Evolutionary conservation across 2,888 invertebrate genomes (phyloP).

Genomic region (Thalpophila matura): DNA sequence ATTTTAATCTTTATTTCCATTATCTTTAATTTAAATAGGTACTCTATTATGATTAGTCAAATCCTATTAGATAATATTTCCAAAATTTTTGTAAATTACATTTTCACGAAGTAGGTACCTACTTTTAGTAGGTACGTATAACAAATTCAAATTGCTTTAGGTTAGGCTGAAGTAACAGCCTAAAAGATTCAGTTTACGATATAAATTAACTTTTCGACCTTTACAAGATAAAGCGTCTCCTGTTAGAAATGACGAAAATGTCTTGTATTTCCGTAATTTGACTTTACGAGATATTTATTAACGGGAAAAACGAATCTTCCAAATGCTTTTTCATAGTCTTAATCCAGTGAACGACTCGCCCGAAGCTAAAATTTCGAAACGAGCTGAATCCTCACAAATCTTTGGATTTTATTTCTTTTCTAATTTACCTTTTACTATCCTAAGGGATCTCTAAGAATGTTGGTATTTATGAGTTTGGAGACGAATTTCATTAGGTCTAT

Average conservation of each 20-base stretch:
- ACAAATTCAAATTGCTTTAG: not conserved
- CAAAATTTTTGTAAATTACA: not conserved
- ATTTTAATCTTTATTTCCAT: not conserved
- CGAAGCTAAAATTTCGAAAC: constrained; percentile 31
- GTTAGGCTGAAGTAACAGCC: not conserved
- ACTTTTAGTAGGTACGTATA: not conserved
- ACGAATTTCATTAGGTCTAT: constrained; percentile 43
- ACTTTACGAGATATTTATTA: constrained; percentile 44
- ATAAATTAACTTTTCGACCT: constrained; percentile 11
- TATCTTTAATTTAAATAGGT: not conserved
- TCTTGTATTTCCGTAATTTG: constrained; percentile 32
- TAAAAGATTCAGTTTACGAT: not conserved
- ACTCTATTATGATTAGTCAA: not conserved
- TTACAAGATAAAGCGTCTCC: constrained; percentile 14
- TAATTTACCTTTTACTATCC: constrained; percentile 45
- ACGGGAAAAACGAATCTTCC: constrained; percentile 16
- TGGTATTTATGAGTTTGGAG: constrained; percentile 51
- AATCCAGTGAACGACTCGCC: constrained; percentile 32
- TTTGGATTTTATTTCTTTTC: constrained; percentile 53
- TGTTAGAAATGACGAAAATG: constrained; percentile 20
- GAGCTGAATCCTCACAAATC: constrained; percentile 40
- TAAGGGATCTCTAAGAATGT: constrained; percentile 25
- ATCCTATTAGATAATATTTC: not conserved
- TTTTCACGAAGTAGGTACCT: not conserved
- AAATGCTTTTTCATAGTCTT: constrained; percentile 33